Conservation (phyloP, 2,797 vertebrate genomes). For the Rhinoraja longicauda region DNA sequence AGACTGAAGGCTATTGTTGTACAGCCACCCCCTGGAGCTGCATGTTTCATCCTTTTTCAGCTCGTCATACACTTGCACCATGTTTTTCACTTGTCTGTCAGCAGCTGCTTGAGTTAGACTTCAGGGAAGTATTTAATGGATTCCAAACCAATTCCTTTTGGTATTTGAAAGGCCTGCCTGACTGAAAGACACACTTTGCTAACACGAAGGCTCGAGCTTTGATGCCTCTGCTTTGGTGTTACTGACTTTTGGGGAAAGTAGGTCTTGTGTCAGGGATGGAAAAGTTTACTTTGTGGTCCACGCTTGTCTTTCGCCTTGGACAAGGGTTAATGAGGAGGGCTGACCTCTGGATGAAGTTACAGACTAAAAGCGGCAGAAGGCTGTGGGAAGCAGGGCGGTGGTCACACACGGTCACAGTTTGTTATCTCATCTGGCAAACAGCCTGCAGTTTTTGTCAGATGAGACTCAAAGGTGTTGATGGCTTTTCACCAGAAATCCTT, state of each 20-base stretch:
- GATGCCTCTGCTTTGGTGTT: slow-evolving; percentile 1
- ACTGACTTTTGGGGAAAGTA: not conserved
- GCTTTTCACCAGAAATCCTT: slow-evolving; percentile 17
- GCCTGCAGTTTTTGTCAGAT: slow-evolving; percentile 33
- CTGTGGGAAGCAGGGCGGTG: slow-evolving; percentile 31
- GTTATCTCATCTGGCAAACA: slow-evolving; percentile 36
- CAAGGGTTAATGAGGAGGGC: slow-evolving; percentile 32
- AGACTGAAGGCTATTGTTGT: not conserved
- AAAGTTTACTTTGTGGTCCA: not conserved
- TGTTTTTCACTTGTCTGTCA: slow-evolving; percentile 14
- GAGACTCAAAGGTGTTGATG: slow-evolving; percentile 9
- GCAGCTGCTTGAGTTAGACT: slow-evolving; percentile 20
- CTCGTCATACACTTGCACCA: not conserved
- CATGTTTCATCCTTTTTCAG: not conserved
- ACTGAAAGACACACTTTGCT: slow-evolving; percentile 10
- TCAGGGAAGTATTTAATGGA: slow-evolving; percentile 22
- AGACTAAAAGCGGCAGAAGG: slow-evolving; percentile 16
- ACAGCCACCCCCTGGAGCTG: not conserved
- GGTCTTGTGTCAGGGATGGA: not conserved
- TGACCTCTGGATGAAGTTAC: slow-evolving; percentile 36
- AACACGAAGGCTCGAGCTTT: slow-evolving; percentile 25
- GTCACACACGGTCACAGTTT: slow-evolving; percentile 35
- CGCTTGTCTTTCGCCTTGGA: not conserved
- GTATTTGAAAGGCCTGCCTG: slow-evolving; percentile 19
- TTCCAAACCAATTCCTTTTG: not conserved